phyloP scores from a whole-genome alignment of 2,113 vertebrate genomes.

The Gallinago jamesoni region DNA sequence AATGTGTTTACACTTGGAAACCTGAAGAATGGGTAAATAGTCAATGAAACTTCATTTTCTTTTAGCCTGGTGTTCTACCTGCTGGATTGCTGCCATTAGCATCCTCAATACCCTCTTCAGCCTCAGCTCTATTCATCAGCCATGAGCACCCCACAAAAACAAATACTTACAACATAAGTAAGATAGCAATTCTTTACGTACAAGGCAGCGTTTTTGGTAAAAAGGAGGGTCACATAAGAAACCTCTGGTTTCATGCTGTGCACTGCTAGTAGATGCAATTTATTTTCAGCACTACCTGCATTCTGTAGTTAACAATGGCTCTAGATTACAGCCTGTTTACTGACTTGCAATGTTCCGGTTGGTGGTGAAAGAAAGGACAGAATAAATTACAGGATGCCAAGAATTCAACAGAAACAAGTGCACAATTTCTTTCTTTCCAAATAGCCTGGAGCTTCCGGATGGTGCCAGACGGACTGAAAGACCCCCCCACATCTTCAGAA shows the following conservation, averaged over 20 bases:
- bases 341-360: neutral
- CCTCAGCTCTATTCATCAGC: neutral
- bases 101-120: neutral
- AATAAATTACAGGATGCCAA: constrained; percentile 16
- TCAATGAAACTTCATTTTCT: neutral
- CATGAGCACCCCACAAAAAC: neutral
- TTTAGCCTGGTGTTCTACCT: neutral
- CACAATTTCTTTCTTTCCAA: neutral
- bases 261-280: neutral
- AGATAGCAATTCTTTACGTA: neutral
- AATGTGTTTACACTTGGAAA: neutral
- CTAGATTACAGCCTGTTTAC: constrained; percentile 49
- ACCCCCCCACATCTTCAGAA: accelerated
- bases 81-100: neutral
- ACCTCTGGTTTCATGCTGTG: neutral
- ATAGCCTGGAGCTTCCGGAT: neutral
- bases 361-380: neutral
- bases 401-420: neutral
- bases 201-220: neutral
- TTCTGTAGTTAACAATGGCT: constrained; percentile 44
- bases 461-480: neutral
- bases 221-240: neutral
- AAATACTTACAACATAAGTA: neutral
- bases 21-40: neutral
- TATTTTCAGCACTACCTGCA: constrained; percentile 37